Conservation (phyloP, 1,140 invertebrate species). For the Eumeta japonica region DNA sequence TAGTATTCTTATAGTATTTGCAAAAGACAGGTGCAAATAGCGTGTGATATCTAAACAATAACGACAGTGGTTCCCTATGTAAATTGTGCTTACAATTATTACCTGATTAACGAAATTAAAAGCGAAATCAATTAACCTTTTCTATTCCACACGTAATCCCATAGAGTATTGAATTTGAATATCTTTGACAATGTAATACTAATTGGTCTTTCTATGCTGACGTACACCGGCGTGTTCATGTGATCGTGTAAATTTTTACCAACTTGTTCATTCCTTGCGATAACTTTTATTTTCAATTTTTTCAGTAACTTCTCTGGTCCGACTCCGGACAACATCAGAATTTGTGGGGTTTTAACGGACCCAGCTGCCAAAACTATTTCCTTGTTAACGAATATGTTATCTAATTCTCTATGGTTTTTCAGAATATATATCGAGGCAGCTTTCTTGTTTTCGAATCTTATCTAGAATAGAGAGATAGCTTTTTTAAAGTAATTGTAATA, state of each 20-base stretch:
- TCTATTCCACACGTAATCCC: slow-evolving; percentile 62
- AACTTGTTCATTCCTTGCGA: slow-evolving; percentile 58
- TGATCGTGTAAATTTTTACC: slow-evolving; percentile 73
- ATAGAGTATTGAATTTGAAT: slow-evolving; percentile 56
- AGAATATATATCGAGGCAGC: slow-evolving; percentile 40
- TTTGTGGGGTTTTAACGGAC: slow-evolving; percentile 67
- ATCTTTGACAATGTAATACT: slow-evolving; percentile 66
- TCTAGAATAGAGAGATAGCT: slow-evolving; percentile 18
- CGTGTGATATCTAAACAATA: too few relatives aligned
- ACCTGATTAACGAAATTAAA: too few relatives aligned
- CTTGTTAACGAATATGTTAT: slow-evolving; percentile 59
- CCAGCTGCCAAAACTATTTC: slow-evolving; percentile 74
- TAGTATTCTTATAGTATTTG: too few relatives aligned
- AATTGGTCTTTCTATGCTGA: slow-evolving; percentile 62
- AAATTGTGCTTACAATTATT: too few relatives aligned
- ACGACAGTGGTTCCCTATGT: too few relatives aligned
- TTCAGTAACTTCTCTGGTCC: slow-evolving; percentile 56
- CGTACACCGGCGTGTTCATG: slow-evolving; percentile 67
- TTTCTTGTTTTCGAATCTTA: slow-evolving; percentile 45
- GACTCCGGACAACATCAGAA: slow-evolving; percentile 72
- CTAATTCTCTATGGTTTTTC: slow-evolving; percentile 30
- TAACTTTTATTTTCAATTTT: slow-evolving; percentile 48
- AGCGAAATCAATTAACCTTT: slow-evolving; percentile 54
- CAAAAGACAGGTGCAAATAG: too few relatives aligned
- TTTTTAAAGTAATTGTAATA: slow-evolving; percentile 1